phyloP scores from a whole-genome alignment of 2,113 vertebrate species.

The Litocranius walleri region DNA sequence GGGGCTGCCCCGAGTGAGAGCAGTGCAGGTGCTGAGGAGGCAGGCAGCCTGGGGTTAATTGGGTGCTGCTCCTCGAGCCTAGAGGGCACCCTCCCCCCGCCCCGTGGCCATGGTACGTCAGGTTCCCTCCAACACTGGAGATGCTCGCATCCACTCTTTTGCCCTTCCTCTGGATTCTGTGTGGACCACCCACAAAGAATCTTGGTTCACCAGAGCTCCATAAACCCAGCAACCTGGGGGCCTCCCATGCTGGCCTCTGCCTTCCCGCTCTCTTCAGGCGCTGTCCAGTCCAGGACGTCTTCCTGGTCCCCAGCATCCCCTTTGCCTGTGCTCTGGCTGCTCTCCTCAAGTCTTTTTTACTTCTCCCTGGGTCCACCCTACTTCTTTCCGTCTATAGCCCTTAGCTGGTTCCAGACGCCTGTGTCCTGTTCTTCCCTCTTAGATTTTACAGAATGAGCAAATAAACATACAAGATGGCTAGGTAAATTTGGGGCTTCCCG shows the following conservation, averaged over 20 bases:
- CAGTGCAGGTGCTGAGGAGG: not conserved
- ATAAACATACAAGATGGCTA: not conserved
- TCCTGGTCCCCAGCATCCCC: too few species aligned
- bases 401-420: not conserved
- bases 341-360: not conserved
- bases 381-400: not conserved
- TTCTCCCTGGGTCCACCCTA: not conserved
- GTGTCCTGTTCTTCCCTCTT: not conserved
- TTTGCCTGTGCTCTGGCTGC: not conserved
- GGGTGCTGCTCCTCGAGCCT: not conserved
- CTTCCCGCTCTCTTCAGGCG: not conserved
- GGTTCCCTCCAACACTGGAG: not conserved
- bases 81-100: not conserved
- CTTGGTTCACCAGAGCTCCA: not conserved
- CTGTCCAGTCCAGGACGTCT: not conserved
- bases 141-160: not conserved
- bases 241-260: not conserved
- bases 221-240: not conserved
- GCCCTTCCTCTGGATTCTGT: not conserved
- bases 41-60: fast-evolving
- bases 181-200: not conserved
- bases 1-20: too few species aligned
- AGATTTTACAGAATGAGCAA: not conserved
- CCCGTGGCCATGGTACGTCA: not conserved
- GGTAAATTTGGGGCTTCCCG: not conserved